These are phyloP conservation scores for Catocala fraxini DNA, from an alignment of 2,888 invertebrate species.

Conservation along the genomic window DNA sequence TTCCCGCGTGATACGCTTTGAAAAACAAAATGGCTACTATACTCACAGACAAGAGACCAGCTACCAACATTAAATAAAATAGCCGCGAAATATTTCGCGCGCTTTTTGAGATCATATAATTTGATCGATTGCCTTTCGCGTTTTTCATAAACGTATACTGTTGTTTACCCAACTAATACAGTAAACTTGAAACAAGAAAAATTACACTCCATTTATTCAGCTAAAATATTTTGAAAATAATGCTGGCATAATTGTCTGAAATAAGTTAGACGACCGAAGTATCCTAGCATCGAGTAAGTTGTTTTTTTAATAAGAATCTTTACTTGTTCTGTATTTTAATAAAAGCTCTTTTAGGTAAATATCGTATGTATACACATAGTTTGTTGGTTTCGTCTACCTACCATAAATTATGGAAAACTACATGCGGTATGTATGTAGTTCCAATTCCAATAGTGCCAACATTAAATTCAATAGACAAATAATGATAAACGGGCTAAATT, in stretches of 20 bases:
- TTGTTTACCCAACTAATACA: conserved; percentile 6
- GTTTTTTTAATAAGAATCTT: too few species aligned
- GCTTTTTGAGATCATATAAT: conserved; percentile 36
- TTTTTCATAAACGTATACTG: background rate
- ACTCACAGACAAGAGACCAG: conserved; percentile 11
- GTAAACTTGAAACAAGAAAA: conserved; percentile 4
- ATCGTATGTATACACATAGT: too few species aligned
- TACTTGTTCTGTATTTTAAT: too few species aligned
- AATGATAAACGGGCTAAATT: background rate
- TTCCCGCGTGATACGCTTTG: conserved; percentile 5
- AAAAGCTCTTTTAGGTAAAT: too few species aligned
- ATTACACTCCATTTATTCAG: background rate
- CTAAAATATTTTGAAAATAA: background rate
- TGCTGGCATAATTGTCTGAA: too few species aligned
- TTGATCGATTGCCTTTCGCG: conserved; percentile 31
- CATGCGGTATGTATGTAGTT: too few species aligned
- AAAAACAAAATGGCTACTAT: conserved; percentile 22
- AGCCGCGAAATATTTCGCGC: background rate
- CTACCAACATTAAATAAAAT: conserved; percentile 5
- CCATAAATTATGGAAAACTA: too few species aligned
- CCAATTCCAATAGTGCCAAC: too few species aligned
- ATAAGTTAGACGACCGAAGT: too few species aligned
- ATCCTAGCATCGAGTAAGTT: too few species aligned
- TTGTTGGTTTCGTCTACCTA: too few species aligned
- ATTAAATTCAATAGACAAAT: background rate